phyloP scores from a whole-genome alignment of 92 coral and sea anemone species.

The Phenganax subtilis region DNA sequence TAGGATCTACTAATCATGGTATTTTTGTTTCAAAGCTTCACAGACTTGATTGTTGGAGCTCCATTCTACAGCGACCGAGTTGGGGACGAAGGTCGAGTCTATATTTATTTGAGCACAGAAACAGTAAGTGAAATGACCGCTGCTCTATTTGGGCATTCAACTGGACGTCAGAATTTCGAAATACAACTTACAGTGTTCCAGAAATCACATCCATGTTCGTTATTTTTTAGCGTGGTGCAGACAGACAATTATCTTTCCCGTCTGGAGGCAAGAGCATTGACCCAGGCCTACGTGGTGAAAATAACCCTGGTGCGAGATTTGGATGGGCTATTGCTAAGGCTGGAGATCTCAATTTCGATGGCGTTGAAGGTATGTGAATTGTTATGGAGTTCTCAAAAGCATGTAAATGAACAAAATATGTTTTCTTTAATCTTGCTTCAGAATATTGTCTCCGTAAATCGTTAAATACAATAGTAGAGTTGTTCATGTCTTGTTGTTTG shows the following conservation, averaged over 20 bases:
- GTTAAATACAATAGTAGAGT: not conserved
- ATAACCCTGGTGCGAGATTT: constrained; percentile 52
- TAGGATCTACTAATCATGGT: no score
- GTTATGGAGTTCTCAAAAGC: not conserved
- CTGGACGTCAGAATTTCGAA: not conserved
- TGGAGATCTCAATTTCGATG: constrained; percentile 74
- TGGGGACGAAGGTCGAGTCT: constrained; percentile 77
- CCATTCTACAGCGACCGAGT: constrained; percentile 51
- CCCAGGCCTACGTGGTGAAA: constrained; percentile 52
- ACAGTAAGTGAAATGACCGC: constrained; percentile 2
- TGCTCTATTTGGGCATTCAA: not conserved
- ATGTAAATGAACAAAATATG: no score
- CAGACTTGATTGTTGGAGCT: constrained; percentile 85
- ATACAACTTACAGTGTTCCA: not conserved
- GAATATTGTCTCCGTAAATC: not conserved
- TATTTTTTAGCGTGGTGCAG: no score
- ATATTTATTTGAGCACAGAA: constrained; percentile 53
- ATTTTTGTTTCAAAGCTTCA: constrained; percentile 46
- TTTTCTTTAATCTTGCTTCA: no score
- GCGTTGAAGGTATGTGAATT: constrained; percentile 56
- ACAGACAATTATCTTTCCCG: not conserved
- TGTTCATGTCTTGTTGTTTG: not conserved
- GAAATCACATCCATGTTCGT: not conserved
- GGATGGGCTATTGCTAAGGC: constrained; percentile 80
- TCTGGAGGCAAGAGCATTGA: not conserved